These are phyloP conservation scores for Melieria omissa DNA, from an alignment of 2,888 invertebrate genomes.

Conservation along the genomic window DNA sequence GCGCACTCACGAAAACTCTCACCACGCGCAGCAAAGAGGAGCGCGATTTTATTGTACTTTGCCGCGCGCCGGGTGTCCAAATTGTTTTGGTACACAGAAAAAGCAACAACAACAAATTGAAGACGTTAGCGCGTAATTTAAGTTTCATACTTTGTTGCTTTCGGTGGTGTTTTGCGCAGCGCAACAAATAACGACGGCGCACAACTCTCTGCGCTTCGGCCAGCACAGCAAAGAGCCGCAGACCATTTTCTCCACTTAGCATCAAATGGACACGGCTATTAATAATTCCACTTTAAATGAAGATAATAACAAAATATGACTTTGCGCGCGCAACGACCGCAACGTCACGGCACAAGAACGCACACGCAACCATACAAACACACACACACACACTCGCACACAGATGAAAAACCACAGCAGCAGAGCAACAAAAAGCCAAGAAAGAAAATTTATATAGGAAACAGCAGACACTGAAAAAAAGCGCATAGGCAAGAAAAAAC, in stretches of 20 bases:
- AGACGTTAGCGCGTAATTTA: not conserved
- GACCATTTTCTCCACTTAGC: slow-evolving; percentile 28
- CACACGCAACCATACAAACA: too few relatives aligned
- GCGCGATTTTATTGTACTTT: too few relatives aligned
- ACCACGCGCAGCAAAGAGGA: too few relatives aligned
- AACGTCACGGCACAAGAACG: too few relatives aligned
- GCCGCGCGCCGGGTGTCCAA: not conserved
- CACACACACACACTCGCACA: too few relatives aligned
- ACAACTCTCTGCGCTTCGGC: not conserved
- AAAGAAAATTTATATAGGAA: too few relatives aligned
- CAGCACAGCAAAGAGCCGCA: slow-evolving; percentile 3
- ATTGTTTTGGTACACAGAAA: not conserved
- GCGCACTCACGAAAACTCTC: too few relatives aligned
- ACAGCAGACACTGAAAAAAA: too few relatives aligned
- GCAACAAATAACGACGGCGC: not conserved
- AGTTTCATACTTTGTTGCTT: not conserved
- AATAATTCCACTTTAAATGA: slow-evolving; percentile 38
- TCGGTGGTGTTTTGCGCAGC: not conserved
- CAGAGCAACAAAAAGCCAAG: too few relatives aligned
- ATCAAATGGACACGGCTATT: slow-evolving; percentile 36
- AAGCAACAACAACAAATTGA: not conserved
- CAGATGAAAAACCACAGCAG: too few relatives aligned
- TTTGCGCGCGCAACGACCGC: not conserved
- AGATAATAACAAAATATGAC: slow-evolving; percentile 40
- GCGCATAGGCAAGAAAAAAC: too few relatives aligned